Base-by-base conservation (phyloP, 1,140 invertebrate genomes). In the Onthophagus taurus region DNA sequence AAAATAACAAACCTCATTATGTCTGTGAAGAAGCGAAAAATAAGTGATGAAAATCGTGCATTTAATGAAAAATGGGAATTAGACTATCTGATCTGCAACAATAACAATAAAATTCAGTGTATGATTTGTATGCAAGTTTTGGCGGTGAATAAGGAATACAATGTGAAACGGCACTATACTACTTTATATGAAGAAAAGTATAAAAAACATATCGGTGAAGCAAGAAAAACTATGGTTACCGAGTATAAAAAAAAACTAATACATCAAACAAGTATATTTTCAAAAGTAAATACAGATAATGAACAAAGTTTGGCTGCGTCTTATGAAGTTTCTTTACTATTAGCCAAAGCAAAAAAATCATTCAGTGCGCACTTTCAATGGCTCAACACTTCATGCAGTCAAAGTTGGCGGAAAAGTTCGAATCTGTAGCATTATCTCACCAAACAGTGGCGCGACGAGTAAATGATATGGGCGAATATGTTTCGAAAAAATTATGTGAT, bases 401-500 rank as follows among this genome's bases (percentile, higher is more conserved):
- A 7, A 37, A 37, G 19, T 8, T 37, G 18, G 35, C 11, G 35
- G 35, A 37, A 20, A 37, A 37, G 12, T 41, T 41, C n/a, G 38
- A 41, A 41, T 45, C 33, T 24, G 42, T 44, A 19, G 9, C 41
- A 47, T 29, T 46, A 23, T 42, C 44, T 14, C 37, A 46, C 26
- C 44, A 46, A 46, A 46, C 37, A n/a, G 20, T 42, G 23, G 17
- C 19, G 30, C 16, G 36, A 37, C 14, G 35, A 20, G 42, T 46
- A 16, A 29, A 23, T 49, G 43, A 9, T 26, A 49, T 49, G 45
- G 41, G 43, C 21, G 44, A 47, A 19, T 30, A 47, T 41, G 31
- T 52, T 38, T 38, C 47, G 50, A 50, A 52, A 47, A 38, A 30
- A 12, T 20, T 44, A 37, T 38, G 37, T 43, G 42, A 41, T 31